Evolutionary conservation across 2,113 vertebrate species (phyloP).

Genomic region (Odontesthes bonariensis): DNA sequence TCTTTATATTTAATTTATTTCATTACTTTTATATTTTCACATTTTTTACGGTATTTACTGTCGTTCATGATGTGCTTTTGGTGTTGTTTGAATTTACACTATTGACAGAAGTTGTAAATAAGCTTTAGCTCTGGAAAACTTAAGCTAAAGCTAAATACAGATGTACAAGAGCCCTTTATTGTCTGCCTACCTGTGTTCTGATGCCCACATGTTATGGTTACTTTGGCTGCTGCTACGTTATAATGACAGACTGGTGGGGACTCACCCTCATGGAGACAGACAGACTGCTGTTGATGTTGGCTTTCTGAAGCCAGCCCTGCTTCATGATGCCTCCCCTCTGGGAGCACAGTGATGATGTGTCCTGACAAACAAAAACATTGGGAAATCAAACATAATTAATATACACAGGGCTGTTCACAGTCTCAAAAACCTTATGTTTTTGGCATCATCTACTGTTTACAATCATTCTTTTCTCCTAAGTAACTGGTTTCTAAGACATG

Average conservation of each 20-base stretch:
- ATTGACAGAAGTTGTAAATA: background rate
- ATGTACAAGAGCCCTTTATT: too few species aligned
- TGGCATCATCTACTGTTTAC: background rate
- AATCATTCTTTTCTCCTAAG: background rate
- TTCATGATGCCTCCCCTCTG: slow-evolving; percentile 96
- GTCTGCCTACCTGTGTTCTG: background rate
- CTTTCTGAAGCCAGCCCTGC: slow-evolving; percentile 98
- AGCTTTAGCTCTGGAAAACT: background rate
- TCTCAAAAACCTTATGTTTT: background rate
- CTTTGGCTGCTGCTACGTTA: background rate
- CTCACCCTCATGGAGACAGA: slow-evolving; percentile 98
- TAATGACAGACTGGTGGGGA: slow-evolving; percentile 30
- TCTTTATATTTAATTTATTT: too few species aligned
- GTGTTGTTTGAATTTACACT: too few species aligned
- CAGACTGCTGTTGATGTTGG: slow-evolving; percentile 96
- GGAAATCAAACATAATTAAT: background rate
- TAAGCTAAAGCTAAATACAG: too few species aligned
- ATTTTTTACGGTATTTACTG: too few species aligned
- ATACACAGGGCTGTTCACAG: background rate
- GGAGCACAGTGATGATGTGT: slow-evolving; percentile 92
- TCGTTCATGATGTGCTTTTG: too few species aligned
- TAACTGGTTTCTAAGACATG: too few species aligned
- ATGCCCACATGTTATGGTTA: background rate
- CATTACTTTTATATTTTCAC: too few species aligned
- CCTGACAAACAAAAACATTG: slow-evolving; percentile 79